These are phyloP conservation scores for Caenorhabditis wallacei DNA, from an alignment of 2,888 invertebrate genomes.

Conservation along the genomic window DNA sequence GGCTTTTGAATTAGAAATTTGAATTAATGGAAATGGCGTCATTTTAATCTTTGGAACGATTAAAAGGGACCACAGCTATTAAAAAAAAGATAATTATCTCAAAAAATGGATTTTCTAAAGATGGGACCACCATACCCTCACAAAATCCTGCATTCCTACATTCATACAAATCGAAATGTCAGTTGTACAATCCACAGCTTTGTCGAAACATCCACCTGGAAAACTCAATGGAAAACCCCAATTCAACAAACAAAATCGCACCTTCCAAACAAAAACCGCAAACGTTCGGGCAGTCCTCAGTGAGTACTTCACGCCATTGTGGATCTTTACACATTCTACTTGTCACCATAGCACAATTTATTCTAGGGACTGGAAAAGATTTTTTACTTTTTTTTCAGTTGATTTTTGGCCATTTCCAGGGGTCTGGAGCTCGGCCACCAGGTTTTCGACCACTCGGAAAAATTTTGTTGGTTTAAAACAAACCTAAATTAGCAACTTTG, in stretches of 20 bases:
- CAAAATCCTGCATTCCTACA: constrained; percentile 57
- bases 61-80: background rate
- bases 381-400: no score
- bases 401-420: no score
- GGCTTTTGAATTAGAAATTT: no score
- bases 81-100: background rate
- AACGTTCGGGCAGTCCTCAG: constrained; percentile 68
- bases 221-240: background rate
- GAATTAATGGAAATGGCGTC: background rate
- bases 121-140: constrained; percentile 11
- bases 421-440: no score
- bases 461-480: no score
- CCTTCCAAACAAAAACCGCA: constrained; percentile 68
- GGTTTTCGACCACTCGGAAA: no score
- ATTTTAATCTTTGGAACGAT: background rate
- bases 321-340: constrained; percentile 65
- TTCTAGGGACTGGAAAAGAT: constrained; percentile 64
- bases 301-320: constrained; percentile 64
- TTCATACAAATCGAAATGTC: constrained; percentile 63
- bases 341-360: constrained; percentile 64
- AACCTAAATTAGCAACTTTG: no score
- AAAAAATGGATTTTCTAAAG: no score
- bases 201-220: constrained; percentile 60
- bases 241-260: constrained; percentile 28
- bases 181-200: constrained; percentile 55